A percentile compares a stretch with the other conserved stretches of the same genome.
phyloP scores from a whole-genome alignment of 2,797 vertebrate genomes.

The Neomorphus geoffroyi region DNA sequence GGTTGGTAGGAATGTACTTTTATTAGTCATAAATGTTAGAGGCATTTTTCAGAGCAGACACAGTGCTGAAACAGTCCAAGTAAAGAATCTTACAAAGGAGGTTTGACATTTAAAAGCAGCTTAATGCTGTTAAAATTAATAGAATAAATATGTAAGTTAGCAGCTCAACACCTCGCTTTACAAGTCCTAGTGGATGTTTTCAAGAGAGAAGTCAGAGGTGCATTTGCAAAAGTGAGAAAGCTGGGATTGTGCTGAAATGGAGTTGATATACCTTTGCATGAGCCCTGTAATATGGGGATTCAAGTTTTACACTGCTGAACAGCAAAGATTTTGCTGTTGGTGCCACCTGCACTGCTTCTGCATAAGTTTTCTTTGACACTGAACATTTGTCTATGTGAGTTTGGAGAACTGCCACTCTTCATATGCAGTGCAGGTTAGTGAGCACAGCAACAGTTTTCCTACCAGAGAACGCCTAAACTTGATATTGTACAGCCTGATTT shows the following conservation, averaged over 20 bases:
- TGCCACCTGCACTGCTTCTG: not conserved
- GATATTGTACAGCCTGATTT: not conserved
- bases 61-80: not conserved
- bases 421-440: not conserved
- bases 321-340: not conserved
- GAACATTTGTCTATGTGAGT: not conserved
- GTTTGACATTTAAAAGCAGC: slow-evolving; percentile 31
- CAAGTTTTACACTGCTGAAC: not conserved
- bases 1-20: not conserved
- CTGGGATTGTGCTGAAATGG: not conserved
- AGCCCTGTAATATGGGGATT: not conserved
- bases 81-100: not conserved
- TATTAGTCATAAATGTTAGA: not conserved
- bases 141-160: slow-evolving; percentile 22
- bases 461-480: not conserved
- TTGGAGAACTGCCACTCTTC: not conserved
- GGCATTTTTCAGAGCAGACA: not conserved
- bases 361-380: not conserved
- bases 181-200: not conserved
- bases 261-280: not conserved
- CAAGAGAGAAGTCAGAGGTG: not conserved
- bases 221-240: slow-evolving; percentile 5
- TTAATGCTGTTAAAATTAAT: slow-evolving; percentile 46
- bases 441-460: not conserved
- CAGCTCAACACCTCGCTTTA: slow-evolving; percentile 13